Percentiles rank a stretch among this genome's conserved stretches.
Conservation (phyloP, 2,888 invertebrate genomes). For the Teleogryllus oceanicus region DNA sequence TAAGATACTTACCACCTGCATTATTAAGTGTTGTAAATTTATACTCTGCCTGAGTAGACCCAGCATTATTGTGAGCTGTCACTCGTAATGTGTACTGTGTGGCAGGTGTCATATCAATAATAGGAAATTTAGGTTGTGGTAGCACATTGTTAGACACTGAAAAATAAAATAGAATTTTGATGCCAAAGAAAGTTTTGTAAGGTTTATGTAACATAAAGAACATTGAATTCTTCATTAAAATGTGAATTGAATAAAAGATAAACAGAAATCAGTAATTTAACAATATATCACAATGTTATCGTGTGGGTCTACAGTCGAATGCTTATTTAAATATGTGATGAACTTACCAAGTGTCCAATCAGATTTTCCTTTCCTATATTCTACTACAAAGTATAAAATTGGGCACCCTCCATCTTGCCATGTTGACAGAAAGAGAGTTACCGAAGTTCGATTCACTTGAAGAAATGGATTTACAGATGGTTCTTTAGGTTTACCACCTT, state of each 20-base stretch:
- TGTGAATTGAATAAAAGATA: neutral
- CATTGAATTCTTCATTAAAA: too few relatives aligned
- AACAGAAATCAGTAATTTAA: too few relatives aligned
- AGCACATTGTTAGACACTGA: conserved; percentile 53
- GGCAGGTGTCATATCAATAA: conserved; percentile 53
- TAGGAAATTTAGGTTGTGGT: conserved; percentile 49
- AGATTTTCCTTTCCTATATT: conserved; percentile 45
- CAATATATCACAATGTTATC: too few relatives aligned
- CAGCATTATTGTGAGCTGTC: conserved; percentile 62
- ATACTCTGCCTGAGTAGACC: conserved; percentile 57
- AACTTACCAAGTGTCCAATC: conserved; percentile 46
- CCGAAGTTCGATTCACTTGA: conserved; percentile 48
- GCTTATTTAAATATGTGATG: too few relatives aligned
- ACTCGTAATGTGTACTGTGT: conserved; percentile 54
- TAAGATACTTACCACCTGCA: conserved; percentile 47
- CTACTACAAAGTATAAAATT: conserved; percentile 48
- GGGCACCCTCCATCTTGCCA: conserved; percentile 51
- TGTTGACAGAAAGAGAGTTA: conserved; percentile 46
- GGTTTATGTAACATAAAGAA: too few relatives aligned
- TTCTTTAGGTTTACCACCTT: conserved; percentile 47
- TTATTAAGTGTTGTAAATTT: conserved; percentile 57
- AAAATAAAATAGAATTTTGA: neutral
- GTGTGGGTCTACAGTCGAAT: too few relatives aligned
- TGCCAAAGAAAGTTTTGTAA: too few relatives aligned
- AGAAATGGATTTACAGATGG: conserved; percentile 45